phyloP scores from a whole-genome alignment of 2,113 vertebrate species.

The Hassar affinis region DNA sequence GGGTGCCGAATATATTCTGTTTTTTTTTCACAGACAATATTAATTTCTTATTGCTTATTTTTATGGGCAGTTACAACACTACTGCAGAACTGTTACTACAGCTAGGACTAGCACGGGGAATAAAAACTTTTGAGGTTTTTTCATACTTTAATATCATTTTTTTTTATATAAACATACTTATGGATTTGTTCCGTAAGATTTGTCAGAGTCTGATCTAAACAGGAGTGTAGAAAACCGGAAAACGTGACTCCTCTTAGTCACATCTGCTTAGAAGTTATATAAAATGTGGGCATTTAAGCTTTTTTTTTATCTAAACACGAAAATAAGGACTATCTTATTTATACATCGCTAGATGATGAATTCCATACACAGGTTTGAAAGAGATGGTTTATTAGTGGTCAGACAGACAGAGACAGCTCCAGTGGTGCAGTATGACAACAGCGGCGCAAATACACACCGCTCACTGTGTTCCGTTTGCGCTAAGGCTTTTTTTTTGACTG shows the following conservation, averaged over 20 bases:
- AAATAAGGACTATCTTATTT: neutral
- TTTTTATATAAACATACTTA: neutral
- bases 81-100: neutral
- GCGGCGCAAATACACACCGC: neutral
- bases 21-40: neutral
- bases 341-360: neutral
- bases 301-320: neutral
- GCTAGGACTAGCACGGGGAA: neutral
- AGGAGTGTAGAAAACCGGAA: neutral
- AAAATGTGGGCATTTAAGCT: neutral
- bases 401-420: neutral
- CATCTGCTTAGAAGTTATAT: neutral
- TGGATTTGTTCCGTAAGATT: neutral
- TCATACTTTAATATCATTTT: too few species aligned
- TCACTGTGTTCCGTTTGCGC: neutral
- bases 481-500: constrained; percentile 49
- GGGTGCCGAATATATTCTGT: neutral
- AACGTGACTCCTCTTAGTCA: neutral
- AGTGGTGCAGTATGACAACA: neutral
- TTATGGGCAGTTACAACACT: too few species aligned
- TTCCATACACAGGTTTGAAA: neutral
- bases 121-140: too few species aligned
- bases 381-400: neutral
- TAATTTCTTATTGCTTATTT: neutral
- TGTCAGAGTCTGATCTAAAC: neutral